phyloP scores from a whole-genome alignment of 2,797 vertebrate species.

The Muscicapa striata region DNA sequence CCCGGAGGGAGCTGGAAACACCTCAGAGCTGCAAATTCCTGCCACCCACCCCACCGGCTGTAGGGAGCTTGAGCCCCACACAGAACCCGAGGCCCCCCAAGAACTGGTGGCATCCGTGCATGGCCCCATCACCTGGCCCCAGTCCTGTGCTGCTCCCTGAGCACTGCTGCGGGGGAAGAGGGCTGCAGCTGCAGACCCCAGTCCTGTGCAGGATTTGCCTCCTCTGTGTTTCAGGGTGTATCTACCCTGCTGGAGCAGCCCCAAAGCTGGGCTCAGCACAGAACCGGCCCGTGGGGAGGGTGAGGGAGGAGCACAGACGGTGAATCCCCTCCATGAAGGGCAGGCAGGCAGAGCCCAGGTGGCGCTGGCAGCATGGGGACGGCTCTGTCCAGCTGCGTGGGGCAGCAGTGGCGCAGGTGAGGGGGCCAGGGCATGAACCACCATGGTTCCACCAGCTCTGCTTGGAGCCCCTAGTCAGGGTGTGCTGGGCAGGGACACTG shows the following conservation, averaged over 20 bases:
- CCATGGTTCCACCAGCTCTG: fast-evolving
- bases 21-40: neutral
- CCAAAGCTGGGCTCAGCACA: fast-evolving
- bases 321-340: neutral
- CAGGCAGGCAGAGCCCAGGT: fast-evolving
- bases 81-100: neutral
- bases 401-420: fast-evolving
- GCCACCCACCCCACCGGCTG: fast-evolving
- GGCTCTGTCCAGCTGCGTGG: neutral
- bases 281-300: neutral
- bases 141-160: neutral
- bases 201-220: fast-evolving
- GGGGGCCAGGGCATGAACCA: no score
- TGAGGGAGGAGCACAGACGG: fast-evolving
- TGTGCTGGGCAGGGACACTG: neutral
- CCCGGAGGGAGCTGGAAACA: fast-evolving
- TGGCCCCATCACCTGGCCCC: fast-evolving
- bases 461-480: neutral
- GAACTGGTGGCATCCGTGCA: neutral
- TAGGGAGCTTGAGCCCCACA: neutral
- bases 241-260: neutral
- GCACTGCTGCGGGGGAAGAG: fast-evolving
- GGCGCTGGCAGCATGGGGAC: fast-evolving
- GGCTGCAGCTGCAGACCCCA: neutral
- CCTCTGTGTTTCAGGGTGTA: neutral